Evolutionary conservation across 2,113 vertebrate genomes (phyloP).

Genomic region (Pomatorhinus ruficollis): DNA sequence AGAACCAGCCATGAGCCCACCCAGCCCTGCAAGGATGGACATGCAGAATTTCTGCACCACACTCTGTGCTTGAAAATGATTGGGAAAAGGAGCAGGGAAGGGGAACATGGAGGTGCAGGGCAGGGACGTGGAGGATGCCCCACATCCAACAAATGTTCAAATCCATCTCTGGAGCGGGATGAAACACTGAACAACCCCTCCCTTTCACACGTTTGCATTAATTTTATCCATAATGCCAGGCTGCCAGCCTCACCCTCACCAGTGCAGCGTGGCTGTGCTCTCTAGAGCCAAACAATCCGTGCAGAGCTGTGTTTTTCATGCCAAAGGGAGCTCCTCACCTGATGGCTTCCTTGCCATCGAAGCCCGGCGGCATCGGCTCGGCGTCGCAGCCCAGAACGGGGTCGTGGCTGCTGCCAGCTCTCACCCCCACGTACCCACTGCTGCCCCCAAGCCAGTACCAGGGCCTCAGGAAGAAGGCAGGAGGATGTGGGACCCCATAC

Average conservation of each 20-base stretch:
- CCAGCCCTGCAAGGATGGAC: neutral
- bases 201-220: fast-evolving
- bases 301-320: fast-evolving
- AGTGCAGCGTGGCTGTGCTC: no score
- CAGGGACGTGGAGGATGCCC: neutral
- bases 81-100: neutral
- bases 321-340: constrained; percentile 69
- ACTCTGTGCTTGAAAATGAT: neutral
- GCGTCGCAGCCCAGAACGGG: constrained; percentile 48
- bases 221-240: fast-evolving
- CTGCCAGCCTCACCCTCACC: neutral
- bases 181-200: neutral
- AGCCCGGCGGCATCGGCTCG: constrained; percentile 81
- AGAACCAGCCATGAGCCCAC: neutral
- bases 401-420: constrained; percentile 55
- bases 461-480: constrained; percentile 83
- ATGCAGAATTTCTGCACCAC: neutral
- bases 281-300: fast-evolving
- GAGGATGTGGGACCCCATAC: constrained; percentile 75
- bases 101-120: neutral
- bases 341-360: constrained; percentile 88
- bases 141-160: neutral
- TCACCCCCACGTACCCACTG: neutral
- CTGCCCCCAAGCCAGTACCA: constrained; percentile 79
- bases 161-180: fast-evolving